Conservation (phyloP, 1,140 invertebrate species). For the Drosophila sucinea region DNA sequence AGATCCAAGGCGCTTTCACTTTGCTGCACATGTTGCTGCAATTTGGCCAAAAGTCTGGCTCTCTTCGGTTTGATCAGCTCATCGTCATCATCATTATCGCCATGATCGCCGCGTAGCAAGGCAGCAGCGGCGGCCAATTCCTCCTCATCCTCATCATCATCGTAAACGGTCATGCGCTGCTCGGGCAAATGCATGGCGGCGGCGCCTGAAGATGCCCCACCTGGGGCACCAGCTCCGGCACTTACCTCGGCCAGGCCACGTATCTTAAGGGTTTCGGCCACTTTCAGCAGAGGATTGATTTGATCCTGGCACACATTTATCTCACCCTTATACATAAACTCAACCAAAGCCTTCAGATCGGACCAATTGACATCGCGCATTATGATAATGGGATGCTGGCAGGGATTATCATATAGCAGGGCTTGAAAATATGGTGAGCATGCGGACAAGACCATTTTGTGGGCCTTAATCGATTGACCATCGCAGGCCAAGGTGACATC, state of each 20-base stretch:
- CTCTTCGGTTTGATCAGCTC: conserved; percentile 74
- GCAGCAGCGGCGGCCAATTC: conserved; percentile 52
- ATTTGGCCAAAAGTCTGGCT: conserved; percentile 50
- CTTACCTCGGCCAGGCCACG: conserved; percentile 94
- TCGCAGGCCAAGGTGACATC: conserved; percentile 96
- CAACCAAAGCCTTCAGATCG: conserved; percentile 93
- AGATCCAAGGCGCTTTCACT: conserved; percentile 54
- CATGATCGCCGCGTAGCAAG: conserved; percentile 37
- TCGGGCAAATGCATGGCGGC: conserved; percentile 80
- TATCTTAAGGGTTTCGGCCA: conserved; percentile 93
- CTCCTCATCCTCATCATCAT: conserved; percentile 81
- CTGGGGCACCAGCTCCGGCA: conserved; percentile 79
- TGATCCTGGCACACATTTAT: conserved; percentile 96
- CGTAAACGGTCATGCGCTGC: conserved; percentile 78
- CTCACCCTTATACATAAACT: conserved; percentile 97
- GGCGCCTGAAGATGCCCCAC: conserved; percentile 47
- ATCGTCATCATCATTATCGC: conserved; percentile 40
- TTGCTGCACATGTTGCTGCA: conserved; percentile 21
- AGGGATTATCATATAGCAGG: conserved; percentile 95
- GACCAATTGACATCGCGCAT: conserved; percentile 94
- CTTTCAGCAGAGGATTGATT: conserved; percentile 92
- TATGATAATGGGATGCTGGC: conserved; percentile 95
- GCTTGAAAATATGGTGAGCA: conserved; percentile 96
- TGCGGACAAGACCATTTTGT: conserved; percentile 96
- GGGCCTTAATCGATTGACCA: conserved; percentile 94